These are phyloP conservation scores for Perca fluviatilis DNA, from an alignment of 2,113 vertebrate genomes.

Conservation along the genomic window DNA sequence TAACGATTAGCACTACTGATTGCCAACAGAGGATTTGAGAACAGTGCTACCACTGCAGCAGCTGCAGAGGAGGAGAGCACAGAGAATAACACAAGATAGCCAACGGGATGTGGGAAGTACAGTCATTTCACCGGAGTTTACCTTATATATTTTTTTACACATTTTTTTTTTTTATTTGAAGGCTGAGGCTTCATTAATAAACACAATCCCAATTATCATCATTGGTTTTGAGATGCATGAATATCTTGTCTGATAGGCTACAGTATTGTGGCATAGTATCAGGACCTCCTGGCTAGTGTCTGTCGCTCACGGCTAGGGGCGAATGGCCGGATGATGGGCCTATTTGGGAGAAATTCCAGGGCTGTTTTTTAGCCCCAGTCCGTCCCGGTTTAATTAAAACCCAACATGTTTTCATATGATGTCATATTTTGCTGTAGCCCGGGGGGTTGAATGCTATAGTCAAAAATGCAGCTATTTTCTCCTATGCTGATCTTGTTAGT, in stretches of 20 bases:
- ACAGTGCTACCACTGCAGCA: slow-evolving; percentile 20
- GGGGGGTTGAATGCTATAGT: neutral
- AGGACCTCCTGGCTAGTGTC: too few species aligned
- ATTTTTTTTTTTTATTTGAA: too few species aligned
- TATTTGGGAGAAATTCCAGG: too few species aligned
- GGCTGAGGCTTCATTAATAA: too few species aligned
- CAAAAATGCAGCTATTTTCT: neutral
- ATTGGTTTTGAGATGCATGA: too few species aligned
- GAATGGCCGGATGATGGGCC: too few species aligned
- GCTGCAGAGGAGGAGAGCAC: slow-evolving; percentile 23
- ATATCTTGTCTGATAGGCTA: too few species aligned
- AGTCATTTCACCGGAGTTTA: neutral
- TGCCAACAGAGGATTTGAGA: slow-evolving; percentile 33
- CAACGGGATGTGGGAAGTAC: neutral
- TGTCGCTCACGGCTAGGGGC: too few species aligned
- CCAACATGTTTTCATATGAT: neutral
- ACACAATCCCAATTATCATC: too few species aligned
- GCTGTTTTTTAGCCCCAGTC: too few species aligned
- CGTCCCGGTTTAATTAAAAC: neutral
- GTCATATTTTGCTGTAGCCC: too few species aligned
- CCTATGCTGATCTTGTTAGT: neutral
- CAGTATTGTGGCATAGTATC: too few species aligned
- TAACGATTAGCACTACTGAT: slow-evolving; percentile 61
- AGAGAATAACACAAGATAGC: slow-evolving; percentile 6
- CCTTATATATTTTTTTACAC: neutral